Base-by-base conservation (phyloP, 2,888 invertebrate genomes). In the Oeneis ivallda region DNA sequence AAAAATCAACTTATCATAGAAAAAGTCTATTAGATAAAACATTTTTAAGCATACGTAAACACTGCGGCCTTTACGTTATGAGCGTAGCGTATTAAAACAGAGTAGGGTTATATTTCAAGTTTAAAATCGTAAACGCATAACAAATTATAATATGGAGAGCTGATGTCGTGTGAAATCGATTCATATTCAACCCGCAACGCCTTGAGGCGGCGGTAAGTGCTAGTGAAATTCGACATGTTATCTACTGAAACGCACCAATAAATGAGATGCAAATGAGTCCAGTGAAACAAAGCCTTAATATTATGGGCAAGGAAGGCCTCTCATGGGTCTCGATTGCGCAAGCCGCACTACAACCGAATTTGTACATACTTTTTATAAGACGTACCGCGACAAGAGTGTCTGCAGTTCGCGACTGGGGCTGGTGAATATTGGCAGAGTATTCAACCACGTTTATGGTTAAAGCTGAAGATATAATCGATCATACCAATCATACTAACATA, bases 261-360 rank as follows among this genome's bases (percentile, higher is more conserved):
- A 37, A 89, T 87, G 82, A 85, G 81, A 90, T 89, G 89, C 82
- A 88, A 90, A 90, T 87, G 85, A 82, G 82, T 80, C 85, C 81
- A 79, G 79, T 77, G 82, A 78, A 82, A 83, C 82, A 85, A 85
- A 85, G 81, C 85, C 80, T 79, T 77, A 75, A 79, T 75, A 75
- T 76, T 52, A 79, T 76, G 17, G 13, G 6, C 26, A 41, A 56
- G 13, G 56, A 6, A 39, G 11, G 7, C 0, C 19, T 56, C 19
- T 56, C 56, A 56, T 41, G 13, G 56, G 7, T 2, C 41, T 41
- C 13, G 34, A 37, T 37, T 15, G 7, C 17, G 19, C 19, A 17
- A 41, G 19, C 19, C 17, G 9, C 5, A 8, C 3, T n/a, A n/a
- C 15, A 13, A 6, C 7, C 26, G 11, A 52, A 52, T 15, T 1